phyloP scores from a whole-genome alignment of 2,113 vertebrate species.

The Galemys pyrenaicus region DNA sequence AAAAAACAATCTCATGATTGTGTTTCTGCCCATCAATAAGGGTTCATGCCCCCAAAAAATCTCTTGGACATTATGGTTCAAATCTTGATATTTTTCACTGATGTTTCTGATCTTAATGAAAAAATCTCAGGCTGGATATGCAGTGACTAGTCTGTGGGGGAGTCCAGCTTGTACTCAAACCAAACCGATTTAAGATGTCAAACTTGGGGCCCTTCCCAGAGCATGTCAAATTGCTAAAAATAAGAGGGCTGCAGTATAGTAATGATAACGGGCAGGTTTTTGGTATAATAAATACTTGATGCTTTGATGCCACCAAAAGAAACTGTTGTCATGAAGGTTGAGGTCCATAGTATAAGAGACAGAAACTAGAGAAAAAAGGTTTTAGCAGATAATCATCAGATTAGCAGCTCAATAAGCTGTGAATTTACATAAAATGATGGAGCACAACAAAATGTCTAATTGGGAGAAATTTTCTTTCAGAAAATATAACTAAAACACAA shows the following conservation, averaged over 20 bases:
- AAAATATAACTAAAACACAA: conserved; percentile 2
- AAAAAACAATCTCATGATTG: background rate
- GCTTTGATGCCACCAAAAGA: background rate
- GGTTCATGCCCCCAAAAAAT: background rate
- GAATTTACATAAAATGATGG: background rate
- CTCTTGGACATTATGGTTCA: background rate
- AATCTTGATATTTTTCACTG: background rate
- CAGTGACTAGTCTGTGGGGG: background rate
- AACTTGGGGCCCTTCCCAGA: background rate
- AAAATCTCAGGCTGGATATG: background rate
- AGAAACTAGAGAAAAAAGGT: background rate
- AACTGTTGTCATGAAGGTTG: background rate
- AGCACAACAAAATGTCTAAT: background rate
- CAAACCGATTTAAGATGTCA: background rate
- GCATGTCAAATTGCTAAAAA: background rate
- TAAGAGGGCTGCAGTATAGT: background rate
- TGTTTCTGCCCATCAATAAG: background rate
- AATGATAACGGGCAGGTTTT: background rate
- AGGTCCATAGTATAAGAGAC: background rate
- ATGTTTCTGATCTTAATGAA: background rate
- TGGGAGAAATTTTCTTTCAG: background rate
- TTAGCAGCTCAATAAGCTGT: background rate
- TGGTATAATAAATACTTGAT: background rate
- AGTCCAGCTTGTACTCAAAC: background rate
- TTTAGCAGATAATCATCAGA: background rate